A percentile compares a stretch with the other conserved stretches of the same genome.
Evolutionary conservation across 2,888 invertebrate species (phyloP).

Genomic region (Drosophila koepferae): DNA sequence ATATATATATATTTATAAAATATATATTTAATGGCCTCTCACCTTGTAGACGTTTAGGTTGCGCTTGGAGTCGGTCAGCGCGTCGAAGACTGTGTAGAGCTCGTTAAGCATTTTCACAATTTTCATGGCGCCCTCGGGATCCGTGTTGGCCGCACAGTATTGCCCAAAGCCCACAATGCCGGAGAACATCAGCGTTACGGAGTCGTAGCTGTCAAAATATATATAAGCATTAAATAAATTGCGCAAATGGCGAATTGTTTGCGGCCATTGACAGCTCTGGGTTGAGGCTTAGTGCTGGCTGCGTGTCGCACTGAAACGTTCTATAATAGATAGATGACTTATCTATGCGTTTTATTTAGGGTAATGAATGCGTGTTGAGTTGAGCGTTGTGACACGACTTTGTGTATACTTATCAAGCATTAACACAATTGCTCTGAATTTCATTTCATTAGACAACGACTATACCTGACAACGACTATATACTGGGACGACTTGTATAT

Average conservation of each 20-base stretch:
- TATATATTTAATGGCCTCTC: slow-evolving; percentile 40
- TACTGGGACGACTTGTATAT: background rate
- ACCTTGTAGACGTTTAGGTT: slow-evolving; percentile 98
- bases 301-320: background rate
- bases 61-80: slow-evolving; percentile 95
- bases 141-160: slow-evolving; percentile 95
- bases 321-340: no score
- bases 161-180: slow-evolving; percentile 96
- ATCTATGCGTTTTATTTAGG: background rate
- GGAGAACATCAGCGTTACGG: slow-evolving; percentile 96
- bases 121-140: slow-evolving; percentile 97
- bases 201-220: slow-evolving; percentile 89
- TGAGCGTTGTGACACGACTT: background rate
- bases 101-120: slow-evolving; percentile 97
- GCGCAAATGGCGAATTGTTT: slow-evolving; percentile 53
- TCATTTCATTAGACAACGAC: background rate
- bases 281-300: background rate
- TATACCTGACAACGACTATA: background rate
- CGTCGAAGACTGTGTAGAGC: slow-evolving; percentile 97
- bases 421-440: background rate
- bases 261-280: slow-evolving; percentile 15
- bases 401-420: background rate
- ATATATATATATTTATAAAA: background rate
- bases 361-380: background rate
- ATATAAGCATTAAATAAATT: slow-evolving; percentile 57